Evolutionary conservation across 2,797 vertebrate genomes (phyloP).

Genomic region (Trachurus trachurus): DNA sequence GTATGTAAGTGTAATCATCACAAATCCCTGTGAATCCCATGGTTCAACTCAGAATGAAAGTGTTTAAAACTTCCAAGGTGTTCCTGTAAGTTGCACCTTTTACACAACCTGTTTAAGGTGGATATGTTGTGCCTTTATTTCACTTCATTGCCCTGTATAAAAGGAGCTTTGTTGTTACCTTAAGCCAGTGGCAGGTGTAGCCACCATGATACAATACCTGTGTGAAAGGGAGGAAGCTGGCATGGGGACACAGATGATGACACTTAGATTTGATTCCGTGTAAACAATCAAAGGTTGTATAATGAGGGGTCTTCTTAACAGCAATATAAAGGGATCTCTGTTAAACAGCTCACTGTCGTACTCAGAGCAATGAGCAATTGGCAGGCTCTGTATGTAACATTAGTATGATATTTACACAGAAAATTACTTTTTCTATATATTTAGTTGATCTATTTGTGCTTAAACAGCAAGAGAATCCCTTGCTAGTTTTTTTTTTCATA

Average conservation of each 20-base stretch:
- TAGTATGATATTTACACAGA: not conserved
- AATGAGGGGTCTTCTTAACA: not conserved
- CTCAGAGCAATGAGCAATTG: not conserved
- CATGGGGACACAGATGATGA: too few relatives aligned
- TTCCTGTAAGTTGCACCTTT: not conserved
- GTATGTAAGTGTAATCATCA: not conserved
- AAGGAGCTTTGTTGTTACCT: not conserved
- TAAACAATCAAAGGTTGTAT: not conserved
- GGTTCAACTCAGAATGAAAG: not conserved
- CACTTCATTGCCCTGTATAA: not conserved
- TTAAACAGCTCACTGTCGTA: not conserved
- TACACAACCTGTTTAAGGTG: not conserved
- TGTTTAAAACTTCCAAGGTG: not conserved
- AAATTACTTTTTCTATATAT: not conserved
- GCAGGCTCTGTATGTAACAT: not conserved
- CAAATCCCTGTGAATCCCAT: too few relatives aligned
- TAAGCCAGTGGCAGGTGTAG: not conserved
- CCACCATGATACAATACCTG: not conserved
- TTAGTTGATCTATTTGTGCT: not conserved
- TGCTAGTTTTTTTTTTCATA: not conserved
- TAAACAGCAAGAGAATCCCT: not conserved
- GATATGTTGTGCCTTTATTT: not conserved
- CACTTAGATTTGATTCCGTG: not conserved
- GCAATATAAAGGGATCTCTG: not conserved
- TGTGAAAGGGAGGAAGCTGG: too few relatives aligned